Base-by-base conservation (phyloP, 2,888 invertebrate species). In the Terebella lapidaria region DNA sequence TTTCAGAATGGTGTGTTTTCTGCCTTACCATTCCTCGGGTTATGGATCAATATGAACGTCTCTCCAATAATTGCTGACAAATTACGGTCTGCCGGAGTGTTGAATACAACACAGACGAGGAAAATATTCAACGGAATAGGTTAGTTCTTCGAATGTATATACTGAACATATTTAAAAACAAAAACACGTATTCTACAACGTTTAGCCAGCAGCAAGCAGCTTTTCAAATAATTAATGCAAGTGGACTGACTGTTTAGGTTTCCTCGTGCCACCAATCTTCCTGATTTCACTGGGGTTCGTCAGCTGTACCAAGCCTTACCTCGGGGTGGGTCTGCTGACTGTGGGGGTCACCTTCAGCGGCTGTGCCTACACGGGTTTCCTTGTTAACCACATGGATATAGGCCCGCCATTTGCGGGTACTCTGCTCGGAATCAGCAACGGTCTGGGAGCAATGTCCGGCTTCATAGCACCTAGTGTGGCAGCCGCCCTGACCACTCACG, bases 321-420 rank as follows among this genome's bases (percentile, higher is more conserved):
- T 72, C 3, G 79, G 77, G 18, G 72, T 79, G 27, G 70, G 64
- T 1, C 65, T 79, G 25, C 69, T 79, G 51, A 70, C 73, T 2
- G 57, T 76, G 2, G 75, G 72, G 22, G 76, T 79, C 10, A 68
- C 75, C 20, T 54, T 75, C 46, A 73, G 73, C 18, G 79, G 77
- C 1, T 66, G 70, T 49, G 73, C 74, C 58, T 79, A 75, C 70
- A 71, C 74, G 59, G 80, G 80, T 22, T 79, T 70, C 68, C 62
- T 77, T n/a, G 75, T 79, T 59, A 81, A 81, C 63, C 78, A 76
- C 61, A 77, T 80, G 65, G 81, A 81, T 67, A 73, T 81, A 54
- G 79, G 78, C 26, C 80, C 80, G 5, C 69, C 70, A 3, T 79
- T 72, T 61, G 79, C 80, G 22, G 80, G 79, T 0, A 74, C 78